A percentile compares a stretch with the other conserved stretches of the same genome.
Conservation (phyloP, 2,113 vertebrate species). For the Psephotus haematonotus region DNA sequence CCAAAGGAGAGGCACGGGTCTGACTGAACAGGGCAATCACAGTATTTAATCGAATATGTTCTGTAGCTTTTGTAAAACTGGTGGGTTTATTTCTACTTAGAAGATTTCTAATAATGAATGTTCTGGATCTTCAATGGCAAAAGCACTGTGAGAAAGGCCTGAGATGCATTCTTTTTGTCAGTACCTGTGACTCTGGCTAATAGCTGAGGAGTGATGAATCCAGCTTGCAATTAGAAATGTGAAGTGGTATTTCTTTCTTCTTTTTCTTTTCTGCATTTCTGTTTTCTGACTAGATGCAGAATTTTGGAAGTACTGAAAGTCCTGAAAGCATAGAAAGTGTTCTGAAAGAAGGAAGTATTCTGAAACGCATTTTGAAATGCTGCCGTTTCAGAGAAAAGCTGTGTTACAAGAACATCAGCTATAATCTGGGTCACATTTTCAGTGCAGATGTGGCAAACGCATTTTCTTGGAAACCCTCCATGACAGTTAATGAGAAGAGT, state of each 20-base stretch:
- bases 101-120: not conserved
- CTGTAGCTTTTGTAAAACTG: not conserved
- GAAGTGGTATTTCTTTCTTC: not conserved
- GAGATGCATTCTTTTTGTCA: not conserved
- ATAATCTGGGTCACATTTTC: constrained; percentile 7
- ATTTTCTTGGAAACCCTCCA: constrained; percentile 32
- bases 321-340: not conserved
- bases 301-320: not conserved
- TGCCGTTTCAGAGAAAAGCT: not conserved
- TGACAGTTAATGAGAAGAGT: constrained; percentile 11
- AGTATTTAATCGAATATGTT: not conserved
- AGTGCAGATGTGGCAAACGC: constrained; percentile 18
- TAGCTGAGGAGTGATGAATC: not conserved
- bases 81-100: not conserved
- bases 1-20: not conserved
- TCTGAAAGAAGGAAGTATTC: not conserved
- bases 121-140: not conserved
- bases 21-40: not conserved
- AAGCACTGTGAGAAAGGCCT: not conserved
- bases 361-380: not conserved
- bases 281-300: not conserved
- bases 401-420: not conserved
- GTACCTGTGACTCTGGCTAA: not conserved
- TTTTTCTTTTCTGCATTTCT: not conserved
- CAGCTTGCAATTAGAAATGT: not conserved